Base-by-base conservation (phyloP, 1,140 invertebrate species). In the Vanessa tameamea region DNA sequence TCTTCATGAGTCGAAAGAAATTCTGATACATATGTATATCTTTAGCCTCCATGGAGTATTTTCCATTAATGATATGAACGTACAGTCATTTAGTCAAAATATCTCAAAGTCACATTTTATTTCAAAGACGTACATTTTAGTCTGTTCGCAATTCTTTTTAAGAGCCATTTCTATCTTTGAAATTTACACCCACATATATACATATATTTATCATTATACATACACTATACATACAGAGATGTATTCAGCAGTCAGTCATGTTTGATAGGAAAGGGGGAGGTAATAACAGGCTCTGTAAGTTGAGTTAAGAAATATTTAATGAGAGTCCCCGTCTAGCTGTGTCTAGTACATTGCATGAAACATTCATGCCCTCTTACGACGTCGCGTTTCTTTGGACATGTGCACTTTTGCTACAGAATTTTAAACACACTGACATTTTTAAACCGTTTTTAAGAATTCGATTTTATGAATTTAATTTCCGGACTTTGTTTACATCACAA, bases 261-360 rank as follows among this genome's bases (percentile, higher is more conserved):
- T 61, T 61, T n/a, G 12, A 43, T 26, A 37, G 26, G n/a, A 43
- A 43, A 43, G 26, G 57, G 31, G 57, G 57, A 61, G 26, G 13
- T 11, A 23, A 37, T 61, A 61, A 61, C 23, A 15, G 20, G 20
- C 4, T 16, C n/a, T 37, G 57, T 59, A 26, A 59, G 55, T 26
- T 23, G 3, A 59, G 2, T 59, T 59, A 59, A 59, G 55, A 59
- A 59, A 59, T 59, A 59, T 59, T 59, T 59, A 59, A 59, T 59
- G 55, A 59, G 55, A 59, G 50, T 15, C n/a, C 8, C 53, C 53
- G 53, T 23, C 53, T 8, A 23, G 53, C 53, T 20, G 14, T 26
- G 53, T 57, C 53, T 57, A 57, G 16, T 8, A 57, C 20, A 7
- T 26, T 3, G 15, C 48, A 50, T 26, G 53, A 57, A 57, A 57